Evolutionary conservation across 2,113 vertebrate genomes (phyloP).

Genomic region (Ibidorhyncha struthersii): DNA sequence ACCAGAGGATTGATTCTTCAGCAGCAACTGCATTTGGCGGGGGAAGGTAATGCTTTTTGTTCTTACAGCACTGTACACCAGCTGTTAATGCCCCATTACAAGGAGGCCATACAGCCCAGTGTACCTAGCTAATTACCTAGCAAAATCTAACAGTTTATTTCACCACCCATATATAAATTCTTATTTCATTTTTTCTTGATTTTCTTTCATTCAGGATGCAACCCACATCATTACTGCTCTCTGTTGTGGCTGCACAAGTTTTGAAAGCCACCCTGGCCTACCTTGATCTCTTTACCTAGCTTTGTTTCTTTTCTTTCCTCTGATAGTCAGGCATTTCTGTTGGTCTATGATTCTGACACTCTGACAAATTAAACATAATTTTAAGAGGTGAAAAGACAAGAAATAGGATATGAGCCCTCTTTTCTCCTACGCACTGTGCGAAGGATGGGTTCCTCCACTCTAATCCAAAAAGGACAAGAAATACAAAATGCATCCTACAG

Average conservation of each 20-base stretch:
- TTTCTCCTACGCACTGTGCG: rapidly evolving
- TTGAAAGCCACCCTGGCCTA: background rate
- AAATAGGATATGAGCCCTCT: background rate
- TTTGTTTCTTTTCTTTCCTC: background rate
- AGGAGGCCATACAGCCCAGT: constrained; percentile 6
- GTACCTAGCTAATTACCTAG: constrained; percentile 34
- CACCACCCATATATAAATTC: background rate
- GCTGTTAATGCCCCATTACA: constrained; percentile 32
- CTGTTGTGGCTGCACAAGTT: background rate
- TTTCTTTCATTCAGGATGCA: background rate
- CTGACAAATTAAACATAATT: background rate
- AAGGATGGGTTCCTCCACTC: background rate
- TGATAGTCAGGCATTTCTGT: background rate
- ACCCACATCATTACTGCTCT: background rate
- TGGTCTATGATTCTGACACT: background rate
- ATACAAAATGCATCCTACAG: background rate
- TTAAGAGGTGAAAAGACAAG: background rate
- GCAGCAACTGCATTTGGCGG: background rate
- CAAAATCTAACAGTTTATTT: constrained; percentile 14
- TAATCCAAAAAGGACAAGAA: background rate
- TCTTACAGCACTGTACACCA: constrained; percentile 1
- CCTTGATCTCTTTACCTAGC: background rate
- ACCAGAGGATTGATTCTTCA: constrained; percentile 33
- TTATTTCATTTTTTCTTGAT: background rate
- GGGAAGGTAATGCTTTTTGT: background rate